Conservation (phyloP, 2,888 invertebrate genomes). For the Trachelus troglodyta region DNA sequence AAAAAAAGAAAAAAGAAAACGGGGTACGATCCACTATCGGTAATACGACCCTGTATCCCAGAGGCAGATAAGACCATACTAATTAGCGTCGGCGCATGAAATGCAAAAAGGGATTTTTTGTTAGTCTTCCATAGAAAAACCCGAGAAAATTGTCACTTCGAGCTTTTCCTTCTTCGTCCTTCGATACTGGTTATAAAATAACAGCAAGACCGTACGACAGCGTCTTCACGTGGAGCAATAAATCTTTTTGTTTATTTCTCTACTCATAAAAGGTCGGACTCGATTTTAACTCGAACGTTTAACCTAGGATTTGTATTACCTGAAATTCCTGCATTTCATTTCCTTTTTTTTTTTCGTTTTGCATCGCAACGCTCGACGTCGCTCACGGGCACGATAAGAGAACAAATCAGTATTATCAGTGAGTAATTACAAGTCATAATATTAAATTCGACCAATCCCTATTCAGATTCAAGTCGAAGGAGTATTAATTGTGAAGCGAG, state of each 20-base stretch:
- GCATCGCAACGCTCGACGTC: not conserved
- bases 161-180: not conserved
- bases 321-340: slow-evolving; percentile 40
- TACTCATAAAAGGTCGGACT: not conserved
- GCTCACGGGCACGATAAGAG: not conserved
- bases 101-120: not conserved
- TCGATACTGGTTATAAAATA: not conserved
- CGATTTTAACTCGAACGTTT: not conserved
- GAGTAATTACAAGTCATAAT: not conserved
- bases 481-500: not conserved
- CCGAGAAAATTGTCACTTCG: not conserved
- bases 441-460: not conserved
- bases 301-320: slow-evolving; percentile 34
- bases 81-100: not conserved
- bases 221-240: slow-evolving; percentile 37
- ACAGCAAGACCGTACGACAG: not conserved
- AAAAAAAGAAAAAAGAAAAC: not conserved
- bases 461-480: not conserved
- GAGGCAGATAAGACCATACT: not conserved
- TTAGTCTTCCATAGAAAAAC: not conserved
- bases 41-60: not conserved
- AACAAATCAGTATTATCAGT: not conserved
- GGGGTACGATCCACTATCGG: not conserved
- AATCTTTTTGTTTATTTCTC: slow-evolving; percentile 33
- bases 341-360: not conserved